Conservation (phyloP, 2,113 vertebrate species). For the Aplodontia rufa region DNA sequence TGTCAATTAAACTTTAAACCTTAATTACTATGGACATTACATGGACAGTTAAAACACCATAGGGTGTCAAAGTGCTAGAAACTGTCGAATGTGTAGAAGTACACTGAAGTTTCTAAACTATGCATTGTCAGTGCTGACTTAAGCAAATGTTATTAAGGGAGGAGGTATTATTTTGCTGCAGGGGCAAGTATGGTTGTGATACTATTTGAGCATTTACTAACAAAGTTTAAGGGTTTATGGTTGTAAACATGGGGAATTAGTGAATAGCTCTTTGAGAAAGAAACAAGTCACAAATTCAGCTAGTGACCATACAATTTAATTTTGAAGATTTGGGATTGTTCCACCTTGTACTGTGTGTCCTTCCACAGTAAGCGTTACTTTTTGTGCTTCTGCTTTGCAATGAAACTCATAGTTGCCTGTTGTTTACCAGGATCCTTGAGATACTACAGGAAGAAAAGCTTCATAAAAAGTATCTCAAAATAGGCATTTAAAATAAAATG, state of each 20-base stretch:
- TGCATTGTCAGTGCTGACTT: background rate
- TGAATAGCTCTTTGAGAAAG: background rate
- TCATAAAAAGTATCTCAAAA: background rate
- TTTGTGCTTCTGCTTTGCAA: background rate
- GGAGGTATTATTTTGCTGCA: background rate
- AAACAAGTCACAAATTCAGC: background rate
- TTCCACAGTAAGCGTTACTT: background rate
- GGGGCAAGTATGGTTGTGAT: background rate
- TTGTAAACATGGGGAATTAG: background rate
- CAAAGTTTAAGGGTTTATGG: background rate
- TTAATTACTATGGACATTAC: background rate
- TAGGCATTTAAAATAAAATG: background rate
- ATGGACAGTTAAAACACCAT: background rate
- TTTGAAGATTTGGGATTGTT: background rate
- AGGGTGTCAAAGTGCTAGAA: background rate
- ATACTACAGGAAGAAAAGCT: background rate
- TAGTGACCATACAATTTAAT: background rate
- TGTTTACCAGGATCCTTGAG: background rate
- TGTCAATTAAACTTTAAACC: constrained; percentile 21
- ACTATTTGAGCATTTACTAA: background rate
- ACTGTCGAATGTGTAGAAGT: background rate
- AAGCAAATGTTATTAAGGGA: background rate
- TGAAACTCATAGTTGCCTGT: background rate
- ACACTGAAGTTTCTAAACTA: background rate
- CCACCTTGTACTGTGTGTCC: background rate